Percentiles rank a stretch among this genome's conserved stretches.
phyloP scores from a whole-genome alignment of 92 coral and sea anemone species.

The Phymanthus crucifer region DNA sequence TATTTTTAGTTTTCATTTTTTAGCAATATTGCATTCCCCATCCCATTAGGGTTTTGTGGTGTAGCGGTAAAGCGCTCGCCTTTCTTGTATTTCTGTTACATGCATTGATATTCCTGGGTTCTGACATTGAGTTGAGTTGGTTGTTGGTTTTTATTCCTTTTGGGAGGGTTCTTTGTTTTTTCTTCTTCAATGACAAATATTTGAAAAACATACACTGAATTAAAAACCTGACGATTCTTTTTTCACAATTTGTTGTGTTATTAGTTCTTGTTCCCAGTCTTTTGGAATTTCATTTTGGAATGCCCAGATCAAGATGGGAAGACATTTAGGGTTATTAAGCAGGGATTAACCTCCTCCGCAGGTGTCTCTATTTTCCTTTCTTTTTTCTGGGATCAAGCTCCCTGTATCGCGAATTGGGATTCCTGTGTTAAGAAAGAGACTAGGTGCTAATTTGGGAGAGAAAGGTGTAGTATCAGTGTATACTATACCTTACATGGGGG shows the following conservation, averaged over 20 bases:
- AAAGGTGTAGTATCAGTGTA: too few species aligned
- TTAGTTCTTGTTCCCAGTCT: background rate
- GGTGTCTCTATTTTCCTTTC: too few species aligned
- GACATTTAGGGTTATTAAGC: too few species aligned
- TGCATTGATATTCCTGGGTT: background rate
- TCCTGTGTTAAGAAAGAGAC: too few species aligned
- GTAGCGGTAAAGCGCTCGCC: background rate
- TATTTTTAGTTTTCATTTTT: background rate
- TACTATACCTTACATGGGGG: too few species aligned
- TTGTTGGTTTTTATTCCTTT: conserved; percentile 3
- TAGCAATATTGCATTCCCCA: background rate
- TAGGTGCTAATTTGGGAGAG: too few species aligned
- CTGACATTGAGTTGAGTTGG: conserved; percentile 4
- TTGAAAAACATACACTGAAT: background rate
- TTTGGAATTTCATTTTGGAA: too few species aligned
- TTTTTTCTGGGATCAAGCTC: too few species aligned
- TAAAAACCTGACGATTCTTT: too few species aligned
- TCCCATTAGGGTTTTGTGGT: background rate
- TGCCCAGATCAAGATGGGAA: too few species aligned
- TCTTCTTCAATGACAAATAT: background rate
- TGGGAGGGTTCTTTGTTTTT: background rate
- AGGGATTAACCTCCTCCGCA: too few species aligned
- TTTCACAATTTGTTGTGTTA: background rate
- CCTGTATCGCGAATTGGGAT: too few species aligned
- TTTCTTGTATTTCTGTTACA: background rate